phyloP scores from a whole-genome alignment of 2,888 invertebrate genomes.

The Chalcosyrphus nemorum region DNA sequence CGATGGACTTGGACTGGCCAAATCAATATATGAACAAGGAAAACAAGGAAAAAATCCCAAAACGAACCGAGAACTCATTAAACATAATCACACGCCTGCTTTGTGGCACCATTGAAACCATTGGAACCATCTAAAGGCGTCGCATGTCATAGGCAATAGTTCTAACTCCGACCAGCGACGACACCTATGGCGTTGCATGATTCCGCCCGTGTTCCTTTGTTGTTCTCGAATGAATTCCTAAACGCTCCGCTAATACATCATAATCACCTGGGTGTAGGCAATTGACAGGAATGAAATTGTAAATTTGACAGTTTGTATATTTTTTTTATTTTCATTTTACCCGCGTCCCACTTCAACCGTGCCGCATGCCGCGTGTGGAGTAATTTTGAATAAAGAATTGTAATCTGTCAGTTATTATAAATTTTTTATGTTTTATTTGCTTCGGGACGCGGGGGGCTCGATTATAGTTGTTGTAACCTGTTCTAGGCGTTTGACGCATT shows the following conservation, averaged over 20 bases:
- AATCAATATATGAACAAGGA: constrained; percentile 44
- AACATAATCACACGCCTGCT: constrained; percentile 71
- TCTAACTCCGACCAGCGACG: constrained; percentile 56
- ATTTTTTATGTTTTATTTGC: constrained; percentile 36
- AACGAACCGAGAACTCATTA: constrained; percentile 71
- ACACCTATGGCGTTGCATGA: constrained; percentile 71
- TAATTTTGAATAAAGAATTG: constrained; percentile 40
- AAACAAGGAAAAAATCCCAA: constrained; percentile 33
- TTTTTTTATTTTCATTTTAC: constrained; percentile 4
- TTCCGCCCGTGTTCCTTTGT: constrained; percentile 63
- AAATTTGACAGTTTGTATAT: constrained; percentile 66
- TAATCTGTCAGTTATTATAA: constrained; percentile 59
- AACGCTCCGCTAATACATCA: constrained; percentile 72
- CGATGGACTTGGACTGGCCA: constrained; percentile 25
- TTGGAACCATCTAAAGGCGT: constrained; percentile 63
- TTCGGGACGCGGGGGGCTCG: constrained; percentile 23
- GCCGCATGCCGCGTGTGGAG: constrained; percentile 30
- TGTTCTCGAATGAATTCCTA: constrained; percentile 68
- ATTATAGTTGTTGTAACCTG: constrained; percentile 46
- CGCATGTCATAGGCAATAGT: constrained; percentile 52
- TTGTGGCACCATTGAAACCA: constrained; percentile 45
- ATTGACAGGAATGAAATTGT: constrained; percentile 72
- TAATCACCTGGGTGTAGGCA: constrained; percentile 69
- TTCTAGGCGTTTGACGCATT: constrained; percentile 20
- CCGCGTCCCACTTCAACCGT: background rate